A percentile compares a stretch with the other conserved stretches of the same genome.
Conservation (phyloP, 2,888 invertebrate genomes). For the Chloromyia formosa region DNA sequence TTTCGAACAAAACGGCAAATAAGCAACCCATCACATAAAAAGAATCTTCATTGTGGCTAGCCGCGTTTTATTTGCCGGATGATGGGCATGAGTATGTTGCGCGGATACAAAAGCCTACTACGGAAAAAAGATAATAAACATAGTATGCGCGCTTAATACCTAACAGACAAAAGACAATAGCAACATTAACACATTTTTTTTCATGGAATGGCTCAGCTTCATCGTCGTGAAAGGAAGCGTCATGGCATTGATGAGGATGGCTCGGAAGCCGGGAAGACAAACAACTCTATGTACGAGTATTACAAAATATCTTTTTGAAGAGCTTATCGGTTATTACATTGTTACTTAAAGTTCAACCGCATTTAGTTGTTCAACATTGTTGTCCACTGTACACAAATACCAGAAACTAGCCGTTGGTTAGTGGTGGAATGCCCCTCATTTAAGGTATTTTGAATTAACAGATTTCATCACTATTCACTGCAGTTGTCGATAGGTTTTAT, state of each 20-base stretch:
- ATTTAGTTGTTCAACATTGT: slow-evolving; percentile 6
- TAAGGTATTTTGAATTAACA: not conserved
- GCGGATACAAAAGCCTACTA: slow-evolving; percentile 28
- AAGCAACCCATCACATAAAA: not conserved
- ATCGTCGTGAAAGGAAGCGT: not conserved
- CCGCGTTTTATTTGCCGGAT: not conserved
- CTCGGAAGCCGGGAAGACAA: not conserved
- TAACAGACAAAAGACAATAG: slow-evolving; percentile 36
- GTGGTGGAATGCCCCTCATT: not conserved
- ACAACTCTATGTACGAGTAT: slow-evolving; percentile 6
- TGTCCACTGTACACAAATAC: slow-evolving; percentile 16
- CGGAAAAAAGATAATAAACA: slow-evolving; percentile 17
- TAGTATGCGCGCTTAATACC: slow-evolving; percentile 49
- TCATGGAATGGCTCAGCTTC: slow-evolving; percentile 9
- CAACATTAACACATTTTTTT: slow-evolving; percentile 41
- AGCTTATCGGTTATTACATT: slow-evolving; percentile 38
- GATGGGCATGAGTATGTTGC: slow-evolving; percentile 20
- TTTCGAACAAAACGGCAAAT: slow-evolving; percentile 12
- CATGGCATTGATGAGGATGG: not conserved
- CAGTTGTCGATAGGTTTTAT: not conserved
- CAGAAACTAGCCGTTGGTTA: not conserved
- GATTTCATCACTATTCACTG: not conserved
- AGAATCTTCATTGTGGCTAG: slow-evolving; percentile 39
- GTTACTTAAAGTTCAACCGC: slow-evolving; percentile 40
- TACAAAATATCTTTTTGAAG: slow-evolving; percentile 38